phyloP scores from a whole-genome alignment of 2,113 vertebrate species.

The Percopsis transmontana region DNA sequence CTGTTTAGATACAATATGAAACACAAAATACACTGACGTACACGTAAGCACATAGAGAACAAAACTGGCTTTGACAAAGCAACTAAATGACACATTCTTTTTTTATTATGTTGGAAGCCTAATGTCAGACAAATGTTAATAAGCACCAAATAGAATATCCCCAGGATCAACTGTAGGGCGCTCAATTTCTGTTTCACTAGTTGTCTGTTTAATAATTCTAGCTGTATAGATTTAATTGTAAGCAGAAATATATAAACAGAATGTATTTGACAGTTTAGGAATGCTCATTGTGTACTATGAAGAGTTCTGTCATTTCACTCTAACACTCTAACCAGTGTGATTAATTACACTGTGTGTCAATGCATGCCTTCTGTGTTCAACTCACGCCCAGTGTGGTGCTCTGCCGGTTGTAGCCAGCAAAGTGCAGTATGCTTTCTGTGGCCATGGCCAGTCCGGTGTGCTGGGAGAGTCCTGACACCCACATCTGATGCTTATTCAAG shows the following conservation, averaged over 20 bases:
- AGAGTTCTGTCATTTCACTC: background rate
- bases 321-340: background rate
- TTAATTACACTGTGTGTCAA: background rate
- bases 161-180: background rate
- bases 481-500: constrained; percentile 95
- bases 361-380: constrained; percentile 27
- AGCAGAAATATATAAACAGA: background rate
- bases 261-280: background rate
- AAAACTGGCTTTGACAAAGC: constrained; percentile 33
- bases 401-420: constrained; percentile 93
- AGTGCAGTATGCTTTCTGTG: constrained; percentile 93
- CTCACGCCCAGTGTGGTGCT: constrained; percentile 94
- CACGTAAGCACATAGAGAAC: constrained; percentile 19
- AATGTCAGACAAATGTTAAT: constrained; percentile 44
- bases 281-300: background rate
- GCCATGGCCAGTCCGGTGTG: constrained; percentile 97
- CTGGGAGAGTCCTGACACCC: constrained; percentile 93
- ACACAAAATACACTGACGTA: constrained; percentile 11
- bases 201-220: background rate
- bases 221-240: background rate
- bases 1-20: constrained; percentile 40
- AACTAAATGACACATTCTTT: constrained; percentile 10
- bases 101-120: constrained; percentile 13
- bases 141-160: constrained; percentile 20
- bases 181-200: too few relatives aligned